These are phyloP conservation scores for Tricholauxania praeusta DNA, from an alignment of 2,888 invertebrate genomes.

Conservation along the genomic window DNA sequence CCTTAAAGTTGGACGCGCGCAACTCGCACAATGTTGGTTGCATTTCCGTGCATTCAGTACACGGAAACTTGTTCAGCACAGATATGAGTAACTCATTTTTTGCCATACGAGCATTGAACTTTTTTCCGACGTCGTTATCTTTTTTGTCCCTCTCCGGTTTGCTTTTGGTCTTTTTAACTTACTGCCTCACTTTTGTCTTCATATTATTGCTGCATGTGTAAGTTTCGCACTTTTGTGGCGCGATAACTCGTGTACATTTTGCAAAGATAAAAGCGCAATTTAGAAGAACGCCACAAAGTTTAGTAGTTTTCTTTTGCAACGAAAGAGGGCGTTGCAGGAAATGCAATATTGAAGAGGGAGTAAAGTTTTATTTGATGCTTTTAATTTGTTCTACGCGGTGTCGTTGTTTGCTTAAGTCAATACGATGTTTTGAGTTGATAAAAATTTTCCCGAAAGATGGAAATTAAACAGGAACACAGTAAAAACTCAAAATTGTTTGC, in stretches of 20 bases:
- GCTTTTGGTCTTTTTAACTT: background rate
- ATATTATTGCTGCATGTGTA: constrained; percentile 47
- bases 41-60: background rate
- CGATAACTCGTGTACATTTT: constrained; percentile 27
- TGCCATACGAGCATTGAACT: too few relatives aligned
- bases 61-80: background rate
- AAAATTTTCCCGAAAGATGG: too few relatives aligned
- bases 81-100: too few relatives aligned
- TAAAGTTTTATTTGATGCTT: constrained; percentile 11
- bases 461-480: too few relatives aligned
- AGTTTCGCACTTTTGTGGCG: constrained; percentile 23
- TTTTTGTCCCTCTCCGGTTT: too few relatives aligned
- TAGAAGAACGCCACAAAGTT: constrained; percentile 20
- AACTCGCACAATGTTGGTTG: background rate
- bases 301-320: background rate
- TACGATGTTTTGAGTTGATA: too few relatives aligned
- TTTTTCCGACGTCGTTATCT: too few relatives aligned
- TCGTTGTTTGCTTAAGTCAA: too few relatives aligned
- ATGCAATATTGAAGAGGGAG: background rate
- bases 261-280: constrained; percentile 29
- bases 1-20: background rate
- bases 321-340: background rate
- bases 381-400: constrained; percentile 6
- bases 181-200: background rate
- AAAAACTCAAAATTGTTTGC: too few relatives aligned